A percentile compares a stretch with the other conserved stretches of the same genome.
These are phyloP conservation scores for Hipparchia semele DNA, from an alignment of 2,888 invertebrate genomes.

Conservation along the genomic window DNA sequence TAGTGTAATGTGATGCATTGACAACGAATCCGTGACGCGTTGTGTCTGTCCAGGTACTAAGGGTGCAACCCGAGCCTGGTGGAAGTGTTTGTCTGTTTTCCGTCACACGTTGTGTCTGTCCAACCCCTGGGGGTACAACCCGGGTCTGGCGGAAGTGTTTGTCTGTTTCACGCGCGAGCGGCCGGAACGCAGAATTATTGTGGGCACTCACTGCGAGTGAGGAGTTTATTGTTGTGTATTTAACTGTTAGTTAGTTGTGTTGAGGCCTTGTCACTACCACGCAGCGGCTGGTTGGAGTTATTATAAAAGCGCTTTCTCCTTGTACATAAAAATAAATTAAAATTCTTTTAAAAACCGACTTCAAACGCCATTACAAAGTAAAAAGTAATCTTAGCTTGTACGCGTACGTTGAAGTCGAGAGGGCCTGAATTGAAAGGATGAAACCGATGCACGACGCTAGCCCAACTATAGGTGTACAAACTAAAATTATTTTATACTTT, in stretches of 20 bases:
- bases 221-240: slow-evolving; percentile 32
- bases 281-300: neutral
- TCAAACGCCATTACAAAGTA: no score
- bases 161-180: slow-evolving; percentile 24
- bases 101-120: neutral
- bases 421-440: no score
- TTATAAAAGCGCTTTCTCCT: neutral
- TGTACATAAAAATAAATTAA: no score
- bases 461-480: no score
- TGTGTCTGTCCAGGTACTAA: neutral
- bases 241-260: slow-evolving; percentile 30
- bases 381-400: no score
- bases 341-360: no score
- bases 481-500: no score
- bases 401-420: no score
- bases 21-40: no score
- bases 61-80: slow-evolving; percentile 60
- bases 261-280: slow-evolving; percentile 21
- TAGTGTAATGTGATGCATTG: no score
- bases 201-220: slow-evolving; percentile 23
- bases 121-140: slow-evolving; percentile 50
- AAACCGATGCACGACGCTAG: no score
- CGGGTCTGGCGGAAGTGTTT: slow-evolving; percentile 58
- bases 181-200: slow-evolving; percentile 28
- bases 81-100: slow-evolving; percentile 49